Conservation (phyloP, 2,113 vertebrate genomes). For the Acrocephalus arundinaceus region DNA sequence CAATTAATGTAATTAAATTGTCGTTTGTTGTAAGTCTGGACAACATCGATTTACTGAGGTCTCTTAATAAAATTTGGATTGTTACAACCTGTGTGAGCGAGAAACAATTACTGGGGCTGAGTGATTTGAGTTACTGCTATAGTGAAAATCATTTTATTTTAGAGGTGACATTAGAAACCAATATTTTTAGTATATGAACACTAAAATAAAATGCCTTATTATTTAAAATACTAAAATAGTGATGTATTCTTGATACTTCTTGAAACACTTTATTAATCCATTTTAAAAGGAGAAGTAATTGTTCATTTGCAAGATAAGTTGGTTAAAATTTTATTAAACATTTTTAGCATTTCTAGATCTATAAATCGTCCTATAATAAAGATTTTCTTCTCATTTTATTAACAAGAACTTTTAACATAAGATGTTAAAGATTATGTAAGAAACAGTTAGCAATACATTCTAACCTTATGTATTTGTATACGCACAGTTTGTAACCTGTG, state of each 20-base stretch:
- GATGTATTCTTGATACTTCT: not conserved
- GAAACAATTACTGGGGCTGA: not conserved
- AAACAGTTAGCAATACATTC: not conserved
- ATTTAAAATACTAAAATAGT: not conserved
- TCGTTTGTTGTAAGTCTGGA: not conserved
- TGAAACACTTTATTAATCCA: not conserved
- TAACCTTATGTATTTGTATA: not conserved
- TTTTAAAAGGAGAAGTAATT: not conserved
- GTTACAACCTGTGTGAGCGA: not conserved
- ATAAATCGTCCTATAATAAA: not conserved
- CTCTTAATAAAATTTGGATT: not conserved
- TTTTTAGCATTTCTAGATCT: not conserved
- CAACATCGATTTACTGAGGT: not conserved
- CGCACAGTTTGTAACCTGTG: constrained; percentile 73
- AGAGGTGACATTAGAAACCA: not conserved
- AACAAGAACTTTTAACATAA: not conserved
- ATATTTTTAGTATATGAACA: not conserved
- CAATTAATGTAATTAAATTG: not conserved
- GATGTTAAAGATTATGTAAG: not conserved
- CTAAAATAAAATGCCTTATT: not conserved
- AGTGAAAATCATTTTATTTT: not conserved
- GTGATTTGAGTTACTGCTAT: not conserved
- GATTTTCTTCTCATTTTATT: not conserved
- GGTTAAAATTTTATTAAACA: not conserved
- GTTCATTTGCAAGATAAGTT: not conserved